Base-by-base conservation (phyloP, 1,140 invertebrate genomes). In the Rhynchophorus ferrugineus region DNA sequence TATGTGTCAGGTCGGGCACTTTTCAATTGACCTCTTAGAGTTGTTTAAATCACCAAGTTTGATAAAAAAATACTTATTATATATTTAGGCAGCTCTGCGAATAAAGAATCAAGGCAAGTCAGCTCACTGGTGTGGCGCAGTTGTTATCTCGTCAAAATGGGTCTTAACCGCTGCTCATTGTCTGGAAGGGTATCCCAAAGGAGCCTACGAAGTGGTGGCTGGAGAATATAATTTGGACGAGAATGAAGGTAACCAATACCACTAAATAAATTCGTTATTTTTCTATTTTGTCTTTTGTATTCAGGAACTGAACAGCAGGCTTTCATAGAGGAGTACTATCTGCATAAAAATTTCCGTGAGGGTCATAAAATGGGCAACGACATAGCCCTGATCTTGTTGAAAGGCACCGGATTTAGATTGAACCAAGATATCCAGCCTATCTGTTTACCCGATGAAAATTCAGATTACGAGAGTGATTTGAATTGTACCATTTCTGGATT, bases 131-230 rank as follows among this genome's bases (percentile, higher is more conserved):
- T 91, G 87, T 62, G 87, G 87, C 1, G 87, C 83, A 0, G 80
- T 87, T 2, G 73, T 91, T 2, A 71, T 91, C 19, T 79, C 78
- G 8, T 73, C 80, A 20, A 66, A 77, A 34, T 83, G 85, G 65
- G 72, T 89, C 3, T 66, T 91, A 2, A 88, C 85, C n/a, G 86
- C 87, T 1, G 87, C 84, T 1, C 87, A 90, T 66, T 91, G 87
- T 63, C 70, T 89, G 8, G 70, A 76, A 51, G 82, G 83, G 3
- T 84, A 80, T 62, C 73, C 75, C 5, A 83, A 84, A 64, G 77
- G 77, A 3, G 74, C 75, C 0, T 87, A 84, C 57, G 75, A 83
- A 37, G 70, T 87, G 2, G 73, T 83, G 9, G 76, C 83, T 29
- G 85, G 84, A 7, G 85, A 87, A 72, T 83, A 82, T 56, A 79